Evolutionary conservation across 2,797 vertebrate species (phyloP).

Genomic region (Phylloscopus collybita): DNA sequence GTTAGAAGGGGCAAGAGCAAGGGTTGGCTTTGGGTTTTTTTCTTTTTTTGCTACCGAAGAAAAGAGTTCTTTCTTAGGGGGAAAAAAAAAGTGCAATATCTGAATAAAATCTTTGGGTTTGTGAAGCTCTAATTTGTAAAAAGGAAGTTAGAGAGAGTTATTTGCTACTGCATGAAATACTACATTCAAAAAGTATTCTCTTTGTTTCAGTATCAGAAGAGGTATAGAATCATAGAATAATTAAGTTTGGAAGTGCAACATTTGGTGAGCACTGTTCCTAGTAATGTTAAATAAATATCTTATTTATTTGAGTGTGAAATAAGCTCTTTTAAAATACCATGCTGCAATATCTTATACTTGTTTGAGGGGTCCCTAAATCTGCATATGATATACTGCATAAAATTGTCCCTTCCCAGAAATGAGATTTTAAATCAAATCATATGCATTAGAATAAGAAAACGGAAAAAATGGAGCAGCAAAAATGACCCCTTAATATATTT

Average conservation of each 20-base stretch:
- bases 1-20: neutral
- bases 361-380: neutral
- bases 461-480: neutral
- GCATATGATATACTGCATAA: neutral
- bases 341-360: neutral
- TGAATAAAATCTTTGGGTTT: neutral
- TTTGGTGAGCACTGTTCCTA: accelerated
- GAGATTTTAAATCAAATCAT: neutral
- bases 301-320: neutral
- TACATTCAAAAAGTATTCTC: neutral
- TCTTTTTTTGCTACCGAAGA: neutral
- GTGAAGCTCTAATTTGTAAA: neutral
- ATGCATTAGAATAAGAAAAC: neutral
- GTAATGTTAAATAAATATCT: neutral
- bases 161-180: neutral
- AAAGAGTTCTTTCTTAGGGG: neutral
- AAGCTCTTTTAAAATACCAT: neutral
- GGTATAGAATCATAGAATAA: neutral
- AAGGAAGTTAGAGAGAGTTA: neutral
- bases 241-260: neutral
- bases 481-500: neutral
- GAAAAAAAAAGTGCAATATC: neutral
- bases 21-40: accelerated
- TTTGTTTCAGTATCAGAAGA: neutral
- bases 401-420: neutral